Evolutionary conservation across 2,113 vertebrate species (phyloP).

Genomic region (Vulpes ferrilata): DNA sequence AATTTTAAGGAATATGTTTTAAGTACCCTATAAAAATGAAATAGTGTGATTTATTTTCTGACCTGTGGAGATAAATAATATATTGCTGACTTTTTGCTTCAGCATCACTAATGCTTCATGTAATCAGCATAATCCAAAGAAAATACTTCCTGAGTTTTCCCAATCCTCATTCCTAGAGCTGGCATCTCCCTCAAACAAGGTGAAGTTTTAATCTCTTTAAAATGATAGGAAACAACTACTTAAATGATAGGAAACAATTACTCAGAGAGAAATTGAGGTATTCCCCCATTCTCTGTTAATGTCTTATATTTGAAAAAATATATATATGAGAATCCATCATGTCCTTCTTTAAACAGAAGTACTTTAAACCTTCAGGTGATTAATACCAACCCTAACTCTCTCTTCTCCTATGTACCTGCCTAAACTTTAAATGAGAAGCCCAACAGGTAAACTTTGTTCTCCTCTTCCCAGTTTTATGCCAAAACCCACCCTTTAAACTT

Average conservation of each 20-base stretch:
- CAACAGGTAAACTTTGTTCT: not conserved
- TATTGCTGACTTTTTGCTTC: not conserved
- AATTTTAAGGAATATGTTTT: not conserved
- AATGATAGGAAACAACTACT: not conserved
- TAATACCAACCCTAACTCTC: not conserved
- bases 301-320: not conserved
- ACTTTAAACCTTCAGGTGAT: not conserved
- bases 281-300: not conserved
- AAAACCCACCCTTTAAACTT: not conserved
- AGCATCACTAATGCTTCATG: not conserved
- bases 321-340: not conserved
- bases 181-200: not conserved
- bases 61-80: not conserved
- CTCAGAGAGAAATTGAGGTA: not conserved
- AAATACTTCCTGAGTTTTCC: not conserved
- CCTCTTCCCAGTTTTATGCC: not conserved
- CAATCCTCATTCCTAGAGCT: not conserved
- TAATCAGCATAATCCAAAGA: not conserved
- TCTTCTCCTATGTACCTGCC: not conserved
- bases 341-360: not conserved
- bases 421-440: not conserved
- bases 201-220: not conserved
- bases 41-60: not conserved
- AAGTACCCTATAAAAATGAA: not conserved
- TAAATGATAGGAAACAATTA: not conserved